A percentile compares a stretch with the other conserved stretches of the same genome.
phyloP scores from a whole-genome alignment of 2,113 vertebrate species.

The Butorides virescens region DNA sequence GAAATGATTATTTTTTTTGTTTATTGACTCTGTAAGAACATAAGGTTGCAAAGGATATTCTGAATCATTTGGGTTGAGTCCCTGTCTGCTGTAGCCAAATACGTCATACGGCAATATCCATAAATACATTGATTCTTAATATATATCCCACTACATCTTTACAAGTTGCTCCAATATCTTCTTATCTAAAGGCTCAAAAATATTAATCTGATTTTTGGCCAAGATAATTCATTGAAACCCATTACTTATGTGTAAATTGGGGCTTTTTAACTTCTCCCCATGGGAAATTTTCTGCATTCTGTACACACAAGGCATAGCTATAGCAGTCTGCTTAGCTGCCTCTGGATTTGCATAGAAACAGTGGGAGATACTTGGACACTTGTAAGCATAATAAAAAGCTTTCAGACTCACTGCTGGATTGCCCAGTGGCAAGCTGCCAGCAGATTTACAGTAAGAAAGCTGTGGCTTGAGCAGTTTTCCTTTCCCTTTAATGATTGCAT shows the following conservation, averaged over 20 bases:
- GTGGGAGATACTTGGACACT: background rate
- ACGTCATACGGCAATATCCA: background rate
- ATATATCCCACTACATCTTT: background rate
- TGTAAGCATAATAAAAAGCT: background rate
- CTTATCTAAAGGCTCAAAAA: background rate
- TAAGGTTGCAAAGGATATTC: background rate
- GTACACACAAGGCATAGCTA: background rate
- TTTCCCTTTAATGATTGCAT: background rate
- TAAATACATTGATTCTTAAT: background rate
- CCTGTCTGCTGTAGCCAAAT: background rate
- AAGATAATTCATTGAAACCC: background rate
- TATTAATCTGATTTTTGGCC: background rate
- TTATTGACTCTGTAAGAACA: background rate
- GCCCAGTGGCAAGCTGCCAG: background rate
- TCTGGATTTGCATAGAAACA: background rate
- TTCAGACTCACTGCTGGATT: background rate
- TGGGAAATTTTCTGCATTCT: background rate
- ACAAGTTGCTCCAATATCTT: background rate
- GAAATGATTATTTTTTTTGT: background rate
- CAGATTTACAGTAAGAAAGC: background rate
- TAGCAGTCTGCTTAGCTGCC: background rate
- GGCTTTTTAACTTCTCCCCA: background rate
- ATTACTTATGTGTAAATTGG: background rate
- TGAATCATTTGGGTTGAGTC: background rate
- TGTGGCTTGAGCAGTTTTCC: background rate